These are phyloP conservation scores for Drosophila anomalata DNA, from an alignment of 2,888 invertebrate genomes.

Conservation along the genomic window DNA sequence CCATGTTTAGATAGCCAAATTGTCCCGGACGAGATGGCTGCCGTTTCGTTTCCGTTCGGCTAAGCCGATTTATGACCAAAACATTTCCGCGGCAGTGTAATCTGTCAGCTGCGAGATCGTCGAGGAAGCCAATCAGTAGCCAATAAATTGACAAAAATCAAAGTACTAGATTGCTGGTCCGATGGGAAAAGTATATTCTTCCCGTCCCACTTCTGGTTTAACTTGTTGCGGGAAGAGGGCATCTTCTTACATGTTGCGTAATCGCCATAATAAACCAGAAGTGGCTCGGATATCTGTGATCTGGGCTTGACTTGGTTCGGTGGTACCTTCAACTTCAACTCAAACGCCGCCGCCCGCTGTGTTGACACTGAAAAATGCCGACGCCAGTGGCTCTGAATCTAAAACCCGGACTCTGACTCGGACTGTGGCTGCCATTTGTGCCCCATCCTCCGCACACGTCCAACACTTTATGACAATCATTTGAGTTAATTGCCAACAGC, in stretches of 20 bases:
- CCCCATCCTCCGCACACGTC: conserved; percentile 53
- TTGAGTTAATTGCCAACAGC: conserved; percentile 75
- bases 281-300: conserved; percentile 58
- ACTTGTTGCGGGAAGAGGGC: conserved; percentile 1
- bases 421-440: conserved; percentile 18
- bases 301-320: neutral
- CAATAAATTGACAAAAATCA: conserved; percentile 45
- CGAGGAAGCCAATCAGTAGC: conserved; percentile 33
- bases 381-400: conserved; percentile 26
- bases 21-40: conserved; percentile 37
- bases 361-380: conserved; percentile 76
- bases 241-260: conserved; percentile 51
- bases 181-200: conserved; percentile 15
- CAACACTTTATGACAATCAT: conserved; percentile 78
- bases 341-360: conserved; percentile 74
- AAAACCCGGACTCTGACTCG: neutral
- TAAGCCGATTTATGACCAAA: conserved; percentile 42
- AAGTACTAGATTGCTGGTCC: conserved; percentile 29
- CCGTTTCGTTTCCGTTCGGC: conserved; percentile 32
- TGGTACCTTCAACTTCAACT: conserved; percentile 19
- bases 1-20: conserved; percentile 55
- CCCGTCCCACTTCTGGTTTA: neutral
- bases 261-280: conserved; percentile 63
- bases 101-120: conserved; percentile 31
- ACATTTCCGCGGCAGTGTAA: conserved; percentile 41